Percentiles rank a stretch among this genome's conserved stretches.
phyloP scores from a whole-genome alignment of 2,888 invertebrate species.

The Zygogramma bicolorata region DNA sequence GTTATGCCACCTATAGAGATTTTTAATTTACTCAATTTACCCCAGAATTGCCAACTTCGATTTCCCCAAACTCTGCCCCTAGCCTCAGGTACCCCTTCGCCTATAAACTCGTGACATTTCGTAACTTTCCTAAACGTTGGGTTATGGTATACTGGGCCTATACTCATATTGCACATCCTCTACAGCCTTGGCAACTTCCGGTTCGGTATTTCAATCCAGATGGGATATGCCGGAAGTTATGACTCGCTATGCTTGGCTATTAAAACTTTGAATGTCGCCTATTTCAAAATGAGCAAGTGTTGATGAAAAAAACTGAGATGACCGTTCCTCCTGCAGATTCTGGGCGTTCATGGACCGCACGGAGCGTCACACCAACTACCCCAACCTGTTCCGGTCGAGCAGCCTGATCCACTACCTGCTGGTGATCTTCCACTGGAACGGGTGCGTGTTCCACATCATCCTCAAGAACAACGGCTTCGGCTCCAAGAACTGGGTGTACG shows the following conservation, averaged over 20 bases:
- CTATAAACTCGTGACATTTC: too few species aligned
- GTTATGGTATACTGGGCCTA: too few species aligned
- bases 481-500: conserved; percentile 91
- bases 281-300: too few species aligned
- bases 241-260: conserved; percentile 82
- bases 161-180: conserved; percentile 73
- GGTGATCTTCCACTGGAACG: conserved; percentile 99
- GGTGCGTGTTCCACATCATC: conserved; percentile 97
- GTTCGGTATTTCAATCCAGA: conserved; percentile 75
- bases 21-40: too few species aligned
- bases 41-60: too few species aligned
- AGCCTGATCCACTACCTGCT: conserved; percentile 95
- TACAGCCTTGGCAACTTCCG: conserved; percentile 72
- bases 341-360: conserved; percentile 99
- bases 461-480: conserved; percentile 96
- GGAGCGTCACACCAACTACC: conserved; percentile 98
- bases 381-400: conserved; percentile 93
- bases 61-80: too few species aligned
- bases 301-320: too few species aligned
- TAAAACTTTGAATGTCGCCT: conserved; percentile 85
- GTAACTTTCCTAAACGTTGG: too few species aligned
- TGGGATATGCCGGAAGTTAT: conserved; percentile 81
- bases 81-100: too few species aligned
- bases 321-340: too few species aligned
- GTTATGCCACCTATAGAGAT: too few species aligned